Conservation (phyloP, 2,113 vertebrate species). For the Psilopsiagon aymara region DNA sequence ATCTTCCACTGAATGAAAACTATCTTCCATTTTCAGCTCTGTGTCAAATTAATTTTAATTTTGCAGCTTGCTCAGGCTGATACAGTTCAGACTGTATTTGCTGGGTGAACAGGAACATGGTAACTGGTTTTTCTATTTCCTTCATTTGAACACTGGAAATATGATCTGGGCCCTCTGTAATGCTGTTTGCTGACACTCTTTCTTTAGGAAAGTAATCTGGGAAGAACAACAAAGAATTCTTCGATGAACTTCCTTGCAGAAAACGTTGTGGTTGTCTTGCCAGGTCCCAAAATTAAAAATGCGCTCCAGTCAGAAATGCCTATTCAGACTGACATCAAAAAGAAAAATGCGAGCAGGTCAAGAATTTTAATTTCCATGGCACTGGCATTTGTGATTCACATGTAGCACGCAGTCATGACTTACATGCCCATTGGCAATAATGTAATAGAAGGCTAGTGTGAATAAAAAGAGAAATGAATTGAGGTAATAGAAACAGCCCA, state of each 20-base stretch:
- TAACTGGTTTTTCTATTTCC: not conserved
- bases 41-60: not conserved
- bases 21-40: not conserved
- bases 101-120: not conserved
- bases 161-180: not conserved
- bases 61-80: not conserved
- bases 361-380: constrained; percentile 73
- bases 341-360: constrained; percentile 60
- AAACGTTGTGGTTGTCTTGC: constrained; percentile 33
- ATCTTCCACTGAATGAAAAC: not conserved
- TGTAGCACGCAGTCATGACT: constrained; percentile 45
- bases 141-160: not conserved
- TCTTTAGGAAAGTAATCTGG: not conserved
- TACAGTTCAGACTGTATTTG: not conserved
- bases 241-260: not conserved
- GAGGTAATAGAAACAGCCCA: not conserved
- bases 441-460: constrained; percentile 34
- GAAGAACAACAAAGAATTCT: constrained; percentile 33
- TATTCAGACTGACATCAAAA: constrained; percentile 73
- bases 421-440: constrained; percentile 69
- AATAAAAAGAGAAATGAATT: not conserved
- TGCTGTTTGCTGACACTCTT: not conserved
- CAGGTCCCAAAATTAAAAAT: constrained; percentile 61
- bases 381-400: constrained; percentile 65
- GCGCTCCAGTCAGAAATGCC: constrained; percentile 63